These are phyloP conservation scores for Ellobius talpinus DNA, from an alignment of 2,113 vertebrate species.

Conservation along the genomic window DNA sequence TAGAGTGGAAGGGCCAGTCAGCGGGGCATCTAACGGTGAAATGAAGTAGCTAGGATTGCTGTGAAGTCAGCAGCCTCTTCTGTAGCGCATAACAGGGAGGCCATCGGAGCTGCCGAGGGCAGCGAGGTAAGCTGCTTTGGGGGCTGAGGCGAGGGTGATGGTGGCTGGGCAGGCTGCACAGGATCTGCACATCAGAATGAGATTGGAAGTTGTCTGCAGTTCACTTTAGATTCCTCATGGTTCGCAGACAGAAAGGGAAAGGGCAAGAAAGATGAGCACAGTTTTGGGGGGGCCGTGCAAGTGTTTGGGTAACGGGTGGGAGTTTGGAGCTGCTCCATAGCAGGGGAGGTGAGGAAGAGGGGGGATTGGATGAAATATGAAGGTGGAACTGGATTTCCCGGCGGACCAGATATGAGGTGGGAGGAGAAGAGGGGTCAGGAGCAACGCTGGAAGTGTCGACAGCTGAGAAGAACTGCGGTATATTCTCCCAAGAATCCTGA, in stretches of 20 bases:
- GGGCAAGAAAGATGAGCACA: no score
- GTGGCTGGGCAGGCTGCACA: fast-evolving
- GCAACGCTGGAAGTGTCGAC: fast-evolving
- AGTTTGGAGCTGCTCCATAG: neutral
- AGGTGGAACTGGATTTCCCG: neutral
- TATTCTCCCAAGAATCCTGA: neutral
- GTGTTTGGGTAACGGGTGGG: neutral
- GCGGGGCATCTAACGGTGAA: neutral
- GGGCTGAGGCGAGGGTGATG: neutral
- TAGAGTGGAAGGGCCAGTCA: neutral
- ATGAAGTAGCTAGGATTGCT: neutral
- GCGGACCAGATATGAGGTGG: no score
- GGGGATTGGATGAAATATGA: neutral
- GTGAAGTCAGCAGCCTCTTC: neutral
- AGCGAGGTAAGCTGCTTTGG: neutral
- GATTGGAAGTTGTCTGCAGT: no score
- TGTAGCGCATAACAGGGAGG: neutral
- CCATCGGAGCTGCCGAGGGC: neutral
- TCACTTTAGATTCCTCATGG: neutral
- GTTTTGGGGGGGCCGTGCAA: neutral
- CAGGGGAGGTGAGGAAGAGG: neutral
- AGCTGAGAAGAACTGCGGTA: neutral
- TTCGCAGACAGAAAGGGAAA: neutral
- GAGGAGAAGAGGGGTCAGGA: neutral
- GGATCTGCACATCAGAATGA: neutral